Base-by-base conservation (phyloP, 1,140 invertebrate genomes). In the Trichomalopsis sarcophagae region DNA sequence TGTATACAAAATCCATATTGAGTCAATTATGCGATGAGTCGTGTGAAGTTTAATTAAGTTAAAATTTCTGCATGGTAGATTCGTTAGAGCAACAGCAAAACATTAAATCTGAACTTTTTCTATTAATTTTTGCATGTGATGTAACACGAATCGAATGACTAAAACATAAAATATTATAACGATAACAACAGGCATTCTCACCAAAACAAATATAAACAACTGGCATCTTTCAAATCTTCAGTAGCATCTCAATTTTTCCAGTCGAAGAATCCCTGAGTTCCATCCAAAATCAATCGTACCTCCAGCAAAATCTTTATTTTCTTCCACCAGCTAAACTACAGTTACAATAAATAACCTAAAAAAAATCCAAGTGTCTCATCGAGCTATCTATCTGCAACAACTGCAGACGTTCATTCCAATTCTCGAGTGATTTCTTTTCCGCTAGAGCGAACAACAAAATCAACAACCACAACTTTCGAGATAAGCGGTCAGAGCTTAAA, bases 321-420 rank as follows among this genome's bases (percentile, higher is more conserved):
- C 0, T 17, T 17, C 11, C 50, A 62, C 21, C 21, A 6, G 17
- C 1, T 21, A 1, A 62, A 62, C n/a, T 21, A 62, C 55, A 62
- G 55, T 62, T n/a, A n/a, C n/a, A 62, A 62, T 62, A 62, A 62
- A 62, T 62, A 62, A 62, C 55, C 55, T 62, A 62, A 62, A 62
- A 62, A n/a, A 21, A 17, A 27, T 27, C 21, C 17, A 62, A 62
- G 17, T 17, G 55, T 62, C 21, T 50, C 21, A 6, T 62, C 21
- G 6, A 62, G 17, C 21, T 17, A 6, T n/a, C 55, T 17, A 21
- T 62, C 21, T 62, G 4, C 55, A 7, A 4, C 6, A 23, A 14
- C 11, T 11, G 23, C 68, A 71, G 23, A 4, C 10, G 68, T 30
- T 33, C 27, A 27, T 27, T 23, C 50, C 13, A 55, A 55, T 55